phyloP scores from a whole-genome alignment of 2,797 vertebrate genomes.

The Pipistrellus nathusii region DNA sequence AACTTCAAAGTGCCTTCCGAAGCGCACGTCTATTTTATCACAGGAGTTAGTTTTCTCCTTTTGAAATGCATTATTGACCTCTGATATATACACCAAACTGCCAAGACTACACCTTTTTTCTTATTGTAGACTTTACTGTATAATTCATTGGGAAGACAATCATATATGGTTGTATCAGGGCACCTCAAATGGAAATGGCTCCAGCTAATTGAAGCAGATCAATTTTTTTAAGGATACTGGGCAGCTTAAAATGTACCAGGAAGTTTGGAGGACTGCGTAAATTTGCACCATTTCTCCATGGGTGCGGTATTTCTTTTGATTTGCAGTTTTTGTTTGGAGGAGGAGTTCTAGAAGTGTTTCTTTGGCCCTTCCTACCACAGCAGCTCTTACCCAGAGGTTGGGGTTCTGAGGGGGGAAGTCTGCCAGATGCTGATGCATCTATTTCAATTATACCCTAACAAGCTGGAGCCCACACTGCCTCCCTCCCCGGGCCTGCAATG shows the following conservation, averaged over 20 bases:
- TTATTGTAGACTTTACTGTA: constrained; percentile 7
- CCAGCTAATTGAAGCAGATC: neutral
- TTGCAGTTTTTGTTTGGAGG: neutral
- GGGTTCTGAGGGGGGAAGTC: neutral
- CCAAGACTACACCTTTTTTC: constrained; percentile 3
- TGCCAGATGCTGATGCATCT: neutral
- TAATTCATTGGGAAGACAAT: neutral
- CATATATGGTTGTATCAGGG: neutral
- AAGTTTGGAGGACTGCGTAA: neutral
- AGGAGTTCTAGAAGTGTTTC: neutral
- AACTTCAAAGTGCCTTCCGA: neutral
- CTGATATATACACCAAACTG: neutral
- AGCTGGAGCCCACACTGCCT: neutral
- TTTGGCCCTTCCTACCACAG: neutral
- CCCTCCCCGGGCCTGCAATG: neutral
- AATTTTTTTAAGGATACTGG: neutral
- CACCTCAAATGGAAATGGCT: neutral
- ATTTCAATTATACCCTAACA: neutral
- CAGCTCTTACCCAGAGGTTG: neutral
- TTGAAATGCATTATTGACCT: constrained; percentile 32
- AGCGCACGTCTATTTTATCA: neutral
- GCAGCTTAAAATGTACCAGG: neutral
- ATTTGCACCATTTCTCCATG: neutral
- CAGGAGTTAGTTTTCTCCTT: neutral
- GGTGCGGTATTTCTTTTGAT: neutral